Base-by-base conservation (phyloP, 2,888 invertebrate genomes). In the Scelioninae gen. 1 region DNA sequence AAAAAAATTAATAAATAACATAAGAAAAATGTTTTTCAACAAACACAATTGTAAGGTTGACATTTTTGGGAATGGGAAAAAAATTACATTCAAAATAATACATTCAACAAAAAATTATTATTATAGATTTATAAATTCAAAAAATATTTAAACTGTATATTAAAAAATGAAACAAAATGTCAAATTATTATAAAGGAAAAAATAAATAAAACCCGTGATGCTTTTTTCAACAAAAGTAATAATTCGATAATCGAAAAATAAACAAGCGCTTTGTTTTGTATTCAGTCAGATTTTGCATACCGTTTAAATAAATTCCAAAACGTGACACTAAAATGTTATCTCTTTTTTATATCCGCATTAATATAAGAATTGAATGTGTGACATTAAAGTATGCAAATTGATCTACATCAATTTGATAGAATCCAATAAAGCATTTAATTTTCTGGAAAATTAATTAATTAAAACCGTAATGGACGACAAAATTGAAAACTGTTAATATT, bases 191-290 rank as follows among this genome's bases (percentile, higher is more conserved):
- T n/a, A n/a, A n/a, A n/a, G n/a, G n/a, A n/a, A n/a, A n/a, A n/a
- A n/a, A n/a, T n/a, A n/a, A n/a, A n/a, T n/a, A n/a, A n/a, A n/a
- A n/a, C n/a, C n/a, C n/a, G n/a, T n/a, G n/a, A n/a, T n/a, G 49
- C 60, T 51, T 60, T 72, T 60, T 60, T n/a, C 43, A n/a, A 45
- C 53, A 62, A 53, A 72, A 55, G 31, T 71, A 60, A 62, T 62
- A 72, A 72, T 72, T 62, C 72, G 72, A 62, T 72, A 62, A 72
- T 72, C 53, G 72, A 5, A 62, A 45, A 53, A 62, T 62, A 72
- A 53, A 71, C 62, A 62, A 62, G 16, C 43, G 62, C 72, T 62
- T 72, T 72, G 72, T 62, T 72, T 53, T 32, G n/a, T 10, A 10
- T 43, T 43, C 40, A 4, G 40, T 43, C 8, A 53, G 49, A 65